These are phyloP conservation scores for Lagocephalus sceleratus DNA, from an alignment of 2,797 vertebrate species.

Conservation along the genomic window DNA sequence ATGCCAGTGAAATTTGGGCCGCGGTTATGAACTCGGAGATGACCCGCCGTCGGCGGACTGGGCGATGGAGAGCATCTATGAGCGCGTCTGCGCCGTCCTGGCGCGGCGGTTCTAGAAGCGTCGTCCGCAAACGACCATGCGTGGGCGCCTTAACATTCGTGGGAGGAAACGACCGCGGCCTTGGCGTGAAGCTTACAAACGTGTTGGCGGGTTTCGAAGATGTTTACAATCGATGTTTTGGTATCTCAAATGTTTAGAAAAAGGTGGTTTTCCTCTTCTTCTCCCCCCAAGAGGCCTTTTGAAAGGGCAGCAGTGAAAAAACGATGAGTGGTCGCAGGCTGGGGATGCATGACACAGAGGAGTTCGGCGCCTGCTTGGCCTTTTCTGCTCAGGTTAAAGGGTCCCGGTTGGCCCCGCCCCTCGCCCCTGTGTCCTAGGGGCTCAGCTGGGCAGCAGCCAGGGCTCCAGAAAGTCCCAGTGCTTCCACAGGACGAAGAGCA, in stretches of 20 bases:
- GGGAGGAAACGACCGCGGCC: conserved; percentile 47
- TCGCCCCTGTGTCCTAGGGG: background rate
- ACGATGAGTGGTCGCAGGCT: conserved; percentile 29
- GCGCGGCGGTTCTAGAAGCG: conserved; percentile 48
- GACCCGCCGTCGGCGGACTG: background rate
- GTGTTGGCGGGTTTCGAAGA: conserved; percentile 42
- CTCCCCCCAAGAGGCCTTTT: conserved; percentile 28
- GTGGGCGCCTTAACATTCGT: conserved; percentile 69
- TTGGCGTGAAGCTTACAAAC: conserved; percentile 64
- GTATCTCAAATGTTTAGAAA: conserved; percentile 58
- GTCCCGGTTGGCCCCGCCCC: background rate
- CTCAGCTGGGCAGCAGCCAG: conserved; percentile 87
- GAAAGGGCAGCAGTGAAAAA: conserved; percentile 59
- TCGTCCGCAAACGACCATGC: conserved; percentile 65
- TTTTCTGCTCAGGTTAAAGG: too few species aligned
- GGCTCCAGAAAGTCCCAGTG: conserved; percentile 94
- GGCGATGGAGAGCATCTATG: conserved; percentile 12
- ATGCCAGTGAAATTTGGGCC: conserved; percentile 66
- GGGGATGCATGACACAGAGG: conserved; percentile 40
- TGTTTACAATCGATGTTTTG: conserved; percentile 29
- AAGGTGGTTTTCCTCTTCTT: conserved; percentile 33
- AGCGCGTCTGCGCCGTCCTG: conserved; percentile 38
- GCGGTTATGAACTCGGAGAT: conserved; percentile 46
- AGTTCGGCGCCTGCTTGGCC: conserved; percentile 3
- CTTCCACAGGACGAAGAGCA: conserved; percentile 93